Percentiles rank a stretch among this genome's conserved stretches.
These are phyloP conservation scores for Heterodera filipjevi DNA, from an alignment of 2,888 invertebrate species.

Conservation along the genomic window DNA sequence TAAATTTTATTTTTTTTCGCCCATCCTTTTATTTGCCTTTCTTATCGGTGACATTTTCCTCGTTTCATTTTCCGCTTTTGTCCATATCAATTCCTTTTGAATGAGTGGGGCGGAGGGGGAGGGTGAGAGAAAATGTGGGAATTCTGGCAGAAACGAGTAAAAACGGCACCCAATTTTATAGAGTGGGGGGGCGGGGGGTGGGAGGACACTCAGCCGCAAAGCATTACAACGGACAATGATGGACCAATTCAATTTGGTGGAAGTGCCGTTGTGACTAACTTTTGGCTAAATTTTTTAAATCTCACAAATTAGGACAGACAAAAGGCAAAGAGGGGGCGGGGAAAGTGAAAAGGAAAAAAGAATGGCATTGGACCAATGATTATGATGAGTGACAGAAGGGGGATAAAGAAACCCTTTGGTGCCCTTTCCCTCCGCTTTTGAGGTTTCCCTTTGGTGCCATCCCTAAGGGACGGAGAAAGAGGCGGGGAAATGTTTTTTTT, in stretches of 20 bases:
- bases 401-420: too few species aligned
- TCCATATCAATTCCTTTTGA: not conserved
- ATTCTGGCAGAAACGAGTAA: not conserved
- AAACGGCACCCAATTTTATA: not conserved
- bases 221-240: not conserved
- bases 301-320: too few species aligned
- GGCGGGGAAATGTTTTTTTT: too few species aligned
- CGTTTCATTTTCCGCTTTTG: not conserved
- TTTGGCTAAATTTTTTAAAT: too few species aligned
- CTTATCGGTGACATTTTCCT: not conserved
- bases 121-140: slow-evolving; percentile 1
- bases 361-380: too few species aligned
- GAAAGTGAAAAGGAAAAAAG: too few species aligned
- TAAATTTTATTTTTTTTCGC: not conserved
- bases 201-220: not conserved
- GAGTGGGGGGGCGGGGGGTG: not conserved
- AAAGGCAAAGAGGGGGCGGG: too few species aligned
- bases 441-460: too few species aligned
- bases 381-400: too few species aligned
- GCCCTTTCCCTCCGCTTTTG: too few species aligned
- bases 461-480: too few species aligned
- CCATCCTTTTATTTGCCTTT: not conserved
- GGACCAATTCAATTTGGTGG: not conserved
- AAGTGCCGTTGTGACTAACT: not conserved
- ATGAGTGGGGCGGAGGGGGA: too few species aligned